Base-by-base conservation (phyloP, 2,888 invertebrate species). In the Piscicola geometra region DNA sequence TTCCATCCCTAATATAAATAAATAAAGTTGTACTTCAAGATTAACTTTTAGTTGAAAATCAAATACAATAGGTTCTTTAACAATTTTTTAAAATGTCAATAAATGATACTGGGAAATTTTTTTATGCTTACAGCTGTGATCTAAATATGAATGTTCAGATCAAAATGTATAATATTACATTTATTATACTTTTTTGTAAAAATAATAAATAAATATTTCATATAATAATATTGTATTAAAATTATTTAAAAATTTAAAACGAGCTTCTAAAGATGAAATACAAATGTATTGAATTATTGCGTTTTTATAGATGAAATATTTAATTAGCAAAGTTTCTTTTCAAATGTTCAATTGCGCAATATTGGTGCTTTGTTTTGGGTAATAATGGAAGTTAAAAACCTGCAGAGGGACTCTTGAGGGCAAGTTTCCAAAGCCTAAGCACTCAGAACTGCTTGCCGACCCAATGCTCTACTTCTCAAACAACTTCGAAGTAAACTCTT, bases 341-440 rank as follows among this genome's bases (percentile, higher is more conserved):
- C n/a, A n/a, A n/a, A n/a, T n/a, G n/a, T n/a, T n/a, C n/a, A n/a
- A n/a, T n/a, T n/a, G n/a, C n/a, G n/a, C n/a, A n/a, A n/a, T n/a
- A n/a, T n/a, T n/a, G n/a, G n/a, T n/a, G n/a, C n/a, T n/a, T n/a
- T n/a, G n/a, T n/a, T n/a, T n/a, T n/a, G n/a, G n/a, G n/a, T n/a
- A n/a, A n/a, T n/a, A n/a, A n/a, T n/a, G n/a, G n/a, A n/a, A n/a
- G n/a, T n/a, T n/a, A n/a, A n/a, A n/a, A n/a, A n/a, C 21, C 21
- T 21, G 21, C 50, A 95, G 95, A 82, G 95, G 96, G 9, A 94
- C 94, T 0, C 87, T 98, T 77, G 96, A 97, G 88, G 97, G 97
- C 0, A 91, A 91, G 83, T 89, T 92, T 76, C 89, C 91, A 71
- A 91, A 92, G 82, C 93, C 93, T 0, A 91, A 92, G 82, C 94